Evolutionary conservation across 2,888 invertebrate species (phyloP).

Genomic region (Eilema sororculum): DNA sequence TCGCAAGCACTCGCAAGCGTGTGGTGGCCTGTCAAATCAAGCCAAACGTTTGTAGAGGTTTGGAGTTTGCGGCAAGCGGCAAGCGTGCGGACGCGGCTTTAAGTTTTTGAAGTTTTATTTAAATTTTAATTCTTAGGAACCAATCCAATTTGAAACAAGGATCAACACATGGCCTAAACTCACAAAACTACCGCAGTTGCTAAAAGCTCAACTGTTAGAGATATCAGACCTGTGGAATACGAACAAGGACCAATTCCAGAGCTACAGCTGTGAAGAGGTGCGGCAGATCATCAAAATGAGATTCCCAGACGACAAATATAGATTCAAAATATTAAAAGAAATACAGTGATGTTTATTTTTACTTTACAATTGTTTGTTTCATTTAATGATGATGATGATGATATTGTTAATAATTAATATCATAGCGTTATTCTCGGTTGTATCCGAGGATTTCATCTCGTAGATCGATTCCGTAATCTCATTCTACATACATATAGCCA

Average conservation of each 20-base stretch:
- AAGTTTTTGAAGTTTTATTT: too few relatives aligned
- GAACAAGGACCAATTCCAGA: conserved; percentile 56
- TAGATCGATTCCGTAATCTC: too few relatives aligned
- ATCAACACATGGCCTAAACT: conserved; percentile 76
- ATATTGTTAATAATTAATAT: too few relatives aligned
- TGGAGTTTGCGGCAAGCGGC: too few relatives aligned
- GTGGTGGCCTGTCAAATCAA: too few relatives aligned
- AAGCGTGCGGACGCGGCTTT: too few relatives aligned
- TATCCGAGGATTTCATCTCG: too few relatives aligned
- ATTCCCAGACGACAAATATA: conserved; percentile 78
- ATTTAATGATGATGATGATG: too few relatives aligned
- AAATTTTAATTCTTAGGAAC: conserved; percentile 58
- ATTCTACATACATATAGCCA: not conserved
- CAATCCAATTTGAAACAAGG: conserved; percentile 67
- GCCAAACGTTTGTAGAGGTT: too few relatives aligned
- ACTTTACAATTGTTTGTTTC: not conserved
- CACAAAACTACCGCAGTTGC: conserved; percentile 67
- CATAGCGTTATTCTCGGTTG: too few relatives aligned
- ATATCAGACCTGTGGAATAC: conserved; percentile 72
- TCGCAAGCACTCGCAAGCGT: too few relatives aligned
- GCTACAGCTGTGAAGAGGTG: conserved; percentile 78
- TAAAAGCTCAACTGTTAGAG: conserved; percentile 77
- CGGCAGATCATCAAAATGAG: conserved; percentile 79
- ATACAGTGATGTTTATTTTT: conserved; percentile 76
- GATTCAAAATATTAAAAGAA: conserved; percentile 78